These are phyloP conservation scores for Cromileptes altivelis DNA, from an alignment of 2,113 vertebrate genomes.

Conservation along the genomic window DNA sequence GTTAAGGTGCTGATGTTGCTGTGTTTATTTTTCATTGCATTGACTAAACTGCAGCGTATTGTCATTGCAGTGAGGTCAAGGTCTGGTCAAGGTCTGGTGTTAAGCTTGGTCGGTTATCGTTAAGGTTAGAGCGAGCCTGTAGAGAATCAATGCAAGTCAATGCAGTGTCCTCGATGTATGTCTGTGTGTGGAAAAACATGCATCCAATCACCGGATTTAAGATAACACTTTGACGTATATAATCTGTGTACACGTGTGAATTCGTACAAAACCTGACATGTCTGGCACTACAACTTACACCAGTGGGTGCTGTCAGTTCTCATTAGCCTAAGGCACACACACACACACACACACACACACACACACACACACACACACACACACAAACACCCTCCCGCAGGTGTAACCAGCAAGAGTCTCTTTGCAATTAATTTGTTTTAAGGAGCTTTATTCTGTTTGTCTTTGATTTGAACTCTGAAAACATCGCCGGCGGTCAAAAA, in stretches of 20 bases:
- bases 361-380: conserved; percentile 16
- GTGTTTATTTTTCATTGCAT: background rate
- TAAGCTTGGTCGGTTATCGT: background rate
- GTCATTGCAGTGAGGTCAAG: background rate
- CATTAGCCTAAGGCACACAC: conserved; percentile 15
- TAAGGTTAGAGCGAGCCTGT: conserved; percentile 2
- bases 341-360: background rate
- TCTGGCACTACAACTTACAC: background rate
- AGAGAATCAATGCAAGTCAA: background rate
- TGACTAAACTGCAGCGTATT: background rate
- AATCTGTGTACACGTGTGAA: conserved; percentile 1
- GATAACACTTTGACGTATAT: conserved; percentile 3
- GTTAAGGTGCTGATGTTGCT: background rate
- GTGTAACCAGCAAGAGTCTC: conserved; percentile 23
- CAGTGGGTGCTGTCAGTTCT: conserved; percentile 4
- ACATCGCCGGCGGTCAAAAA: background rate
- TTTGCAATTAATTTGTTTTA: conserved; percentile 38
- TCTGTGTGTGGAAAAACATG: background rate
- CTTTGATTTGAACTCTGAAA: conserved; percentile 15
- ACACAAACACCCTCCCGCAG: conserved; percentile 4
- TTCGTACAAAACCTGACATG: conserved; percentile 1
- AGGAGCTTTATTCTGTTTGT: conserved; percentile 14
- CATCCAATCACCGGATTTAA: background rate
- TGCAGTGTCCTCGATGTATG: background rate
- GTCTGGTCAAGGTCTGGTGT: background rate